Evolutionary conservation across 2,113 vertebrate species (phyloP).

Genomic region (Saccopteryx bilineata): DNA sequence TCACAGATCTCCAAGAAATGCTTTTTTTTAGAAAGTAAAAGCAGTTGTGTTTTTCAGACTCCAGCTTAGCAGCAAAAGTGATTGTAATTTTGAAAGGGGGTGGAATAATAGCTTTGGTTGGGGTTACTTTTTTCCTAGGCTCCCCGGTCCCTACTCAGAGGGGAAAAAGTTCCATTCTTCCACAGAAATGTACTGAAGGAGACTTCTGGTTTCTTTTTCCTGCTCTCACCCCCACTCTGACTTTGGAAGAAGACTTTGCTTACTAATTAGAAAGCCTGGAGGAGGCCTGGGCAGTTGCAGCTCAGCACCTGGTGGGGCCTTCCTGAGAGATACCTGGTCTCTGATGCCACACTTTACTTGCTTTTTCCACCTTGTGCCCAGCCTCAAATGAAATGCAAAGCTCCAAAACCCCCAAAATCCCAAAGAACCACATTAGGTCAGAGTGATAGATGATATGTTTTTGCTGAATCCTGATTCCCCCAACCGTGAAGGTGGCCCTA

Average conservation of each 20-base stretch:
- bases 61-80: neutral
- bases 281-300: neutral
- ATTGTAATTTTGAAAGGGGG: neutral
- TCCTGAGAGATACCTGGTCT: neutral
- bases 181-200: neutral
- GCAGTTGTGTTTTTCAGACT: neutral
- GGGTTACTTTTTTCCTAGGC: neutral
- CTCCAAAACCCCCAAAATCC: neutral
- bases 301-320: too few relatives aligned
- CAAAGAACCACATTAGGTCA: neutral
- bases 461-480: neutral
- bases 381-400: conserved; percentile 11
- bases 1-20: neutral
- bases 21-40: conserved; percentile 13
- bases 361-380: neutral
- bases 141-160: neutral
- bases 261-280: neutral
- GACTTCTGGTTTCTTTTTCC: neutral
- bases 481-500: neutral
- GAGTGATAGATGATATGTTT: neutral
- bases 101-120: neutral
- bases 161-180: neutral
- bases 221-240: neutral
- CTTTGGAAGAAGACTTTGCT: neutral
- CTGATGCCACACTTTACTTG: neutral